Evolutionary conservation across 92 coral and sea anemone genomes (phyloP).

Genomic region (Pocillopora meandrina): DNA sequence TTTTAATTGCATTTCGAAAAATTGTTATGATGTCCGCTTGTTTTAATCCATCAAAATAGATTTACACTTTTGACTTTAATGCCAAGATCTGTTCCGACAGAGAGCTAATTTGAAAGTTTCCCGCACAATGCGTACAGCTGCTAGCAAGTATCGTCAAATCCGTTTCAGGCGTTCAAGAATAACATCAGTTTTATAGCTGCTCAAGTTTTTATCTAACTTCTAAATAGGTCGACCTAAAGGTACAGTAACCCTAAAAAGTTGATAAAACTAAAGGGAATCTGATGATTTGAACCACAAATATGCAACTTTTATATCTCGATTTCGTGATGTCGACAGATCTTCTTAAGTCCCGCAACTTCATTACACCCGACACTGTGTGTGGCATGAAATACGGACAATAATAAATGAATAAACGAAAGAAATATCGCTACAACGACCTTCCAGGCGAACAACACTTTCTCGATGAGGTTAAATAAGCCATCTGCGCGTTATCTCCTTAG

Average conservation of each 20-base stretch:
- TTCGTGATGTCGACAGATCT: background rate
- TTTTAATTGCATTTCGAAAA: too few species aligned
- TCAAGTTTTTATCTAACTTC: background rate
- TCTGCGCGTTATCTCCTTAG: too few species aligned
- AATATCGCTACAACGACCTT: too few species aligned
- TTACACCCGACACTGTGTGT: background rate
- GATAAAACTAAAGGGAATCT: background rate
- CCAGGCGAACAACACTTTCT: too few species aligned
- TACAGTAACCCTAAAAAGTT: background rate
- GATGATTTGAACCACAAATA: conserved; percentile 1
- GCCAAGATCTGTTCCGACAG: background rate
- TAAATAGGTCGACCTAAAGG: background rate
- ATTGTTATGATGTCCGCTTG: too few species aligned
- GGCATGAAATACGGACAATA: background rate
- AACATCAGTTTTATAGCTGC: background rate
- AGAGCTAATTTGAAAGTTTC: background rate
- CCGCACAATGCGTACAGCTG: background rate
- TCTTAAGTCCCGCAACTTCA: background rate
- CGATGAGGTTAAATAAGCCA: too few species aligned
- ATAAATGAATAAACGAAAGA: too few species aligned
- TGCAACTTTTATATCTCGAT: background rate
- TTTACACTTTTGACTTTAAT: background rate
- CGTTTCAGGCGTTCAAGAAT: background rate
- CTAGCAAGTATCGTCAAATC: background rate
- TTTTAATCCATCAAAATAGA: too few species aligned